Evolutionary conservation across 1,140 invertebrate species (phyloP), one percentile per base, ranked within the genome.

Genomic region (Limonius californicus): DNA sequence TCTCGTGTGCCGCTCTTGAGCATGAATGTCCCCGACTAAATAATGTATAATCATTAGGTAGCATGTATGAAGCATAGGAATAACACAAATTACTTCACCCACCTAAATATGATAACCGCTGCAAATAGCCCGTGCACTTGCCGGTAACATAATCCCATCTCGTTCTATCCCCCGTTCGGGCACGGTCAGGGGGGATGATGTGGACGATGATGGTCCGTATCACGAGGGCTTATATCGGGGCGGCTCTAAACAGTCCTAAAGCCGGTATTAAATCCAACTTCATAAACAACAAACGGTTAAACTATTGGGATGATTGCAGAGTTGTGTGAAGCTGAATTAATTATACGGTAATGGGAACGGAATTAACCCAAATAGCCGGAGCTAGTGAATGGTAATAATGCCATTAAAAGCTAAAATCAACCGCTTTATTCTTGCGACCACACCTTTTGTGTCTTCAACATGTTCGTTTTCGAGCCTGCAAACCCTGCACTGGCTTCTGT

Each of bases 31-130:
- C 11, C 19, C 14, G 15, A 63, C 61, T 63, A 47, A 63, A 63
- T 63, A 63, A 63, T 63, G 61, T 63, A 63, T 63, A 63, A 63
- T 63, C 61, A 57, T 63, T 63, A 63, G 55, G 61, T 63, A 47
- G 57, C 35, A 58, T 63, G 61, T 57, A 63, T 57, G 55, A 39
- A 39, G 54, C 42, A 47, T 42, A 23, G 54, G 56, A 63, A 63
- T 63, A 58, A 63, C 61, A 63, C 61, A 62, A 62, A 62, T 62
- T 62, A 62, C 60, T 62, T 62, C 60, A 57, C 60, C 27, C 45
- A 19, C 45, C 43, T 27, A 21, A 32, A 57, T 57, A 57, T 39
- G 55, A 39, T 57, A 57, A 59, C 57, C 50, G 43, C 57, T 39
- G 35, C 35, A 39, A 39, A 39, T 39, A 39, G n/a, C 35, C 35